Evolutionary conservation across 1,140 invertebrate species (phyloP).

Genomic region (Lepidurus arcticus): DNA sequence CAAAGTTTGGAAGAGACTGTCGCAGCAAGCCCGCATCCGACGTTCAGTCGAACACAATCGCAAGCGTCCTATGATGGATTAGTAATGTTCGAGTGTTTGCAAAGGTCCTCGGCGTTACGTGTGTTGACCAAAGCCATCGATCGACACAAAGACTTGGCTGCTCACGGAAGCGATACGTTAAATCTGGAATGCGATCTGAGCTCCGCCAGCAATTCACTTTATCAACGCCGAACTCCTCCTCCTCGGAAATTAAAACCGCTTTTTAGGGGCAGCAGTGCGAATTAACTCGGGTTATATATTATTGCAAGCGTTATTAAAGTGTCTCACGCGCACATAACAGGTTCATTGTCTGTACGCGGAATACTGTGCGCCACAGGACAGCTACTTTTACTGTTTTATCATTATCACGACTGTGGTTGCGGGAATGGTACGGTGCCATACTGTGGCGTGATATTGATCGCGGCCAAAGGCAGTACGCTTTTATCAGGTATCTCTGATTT

Average conservation of each 20-base stretch:
- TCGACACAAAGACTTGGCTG: background rate
- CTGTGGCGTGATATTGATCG: constrained; percentile 1
- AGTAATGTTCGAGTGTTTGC: constrained; percentile 3
- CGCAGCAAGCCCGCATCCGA: background rate
- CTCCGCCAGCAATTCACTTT: background rate
- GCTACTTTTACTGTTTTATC: background rate
- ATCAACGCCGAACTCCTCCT: background rate
- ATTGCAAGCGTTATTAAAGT: background rate
- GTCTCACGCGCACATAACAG: too few species aligned
- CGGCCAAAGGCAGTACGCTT: background rate
- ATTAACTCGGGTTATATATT: background rate
- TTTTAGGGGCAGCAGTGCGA: background rate
- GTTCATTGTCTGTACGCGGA: background rate
- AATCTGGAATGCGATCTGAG: background rate
- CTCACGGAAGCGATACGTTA: background rate
- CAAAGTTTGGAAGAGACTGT: background rate
- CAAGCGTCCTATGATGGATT: background rate
- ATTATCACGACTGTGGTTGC: constrained; percentile 14
- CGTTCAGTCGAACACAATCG: background rate
- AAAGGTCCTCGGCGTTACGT: background rate
- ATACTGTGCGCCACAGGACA: background rate
- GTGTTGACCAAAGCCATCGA: constrained; percentile 17
- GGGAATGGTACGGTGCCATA: background rate
- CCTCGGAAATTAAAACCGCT: background rate
- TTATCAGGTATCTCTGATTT: background rate